Conservation (phyloP, 37 sponge, comb jelly and placozoan species). For the Mnemiopsis leidyi region DNA sequence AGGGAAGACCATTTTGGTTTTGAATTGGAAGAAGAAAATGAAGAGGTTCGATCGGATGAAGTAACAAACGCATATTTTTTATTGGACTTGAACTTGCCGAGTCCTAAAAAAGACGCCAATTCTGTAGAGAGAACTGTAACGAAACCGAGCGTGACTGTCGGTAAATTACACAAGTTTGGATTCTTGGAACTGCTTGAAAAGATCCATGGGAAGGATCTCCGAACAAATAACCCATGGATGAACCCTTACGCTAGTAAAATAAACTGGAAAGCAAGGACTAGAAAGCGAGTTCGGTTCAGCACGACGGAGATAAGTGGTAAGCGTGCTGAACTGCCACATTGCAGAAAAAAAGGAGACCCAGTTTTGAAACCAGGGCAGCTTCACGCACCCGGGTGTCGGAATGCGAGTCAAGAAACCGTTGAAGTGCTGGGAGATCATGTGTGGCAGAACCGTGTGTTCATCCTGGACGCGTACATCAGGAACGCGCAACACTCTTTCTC, state of each 20-base stretch:
- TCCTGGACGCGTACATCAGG: not conserved
- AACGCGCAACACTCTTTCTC: not conserved
- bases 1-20: not conserved
- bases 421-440: constrained; percentile 6
- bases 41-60: not conserved
- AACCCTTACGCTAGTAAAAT: not conserved
- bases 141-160: not conserved
- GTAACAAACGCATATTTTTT: constrained; percentile 15
- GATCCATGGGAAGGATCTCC: not conserved
- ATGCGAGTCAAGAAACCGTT: constrained; percentile 6
- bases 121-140: not conserved
- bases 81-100: not conserved
- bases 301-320: not conserved
- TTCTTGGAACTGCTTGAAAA: constrained; percentile 7
- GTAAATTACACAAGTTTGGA: not conserved
- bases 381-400: not conserved
- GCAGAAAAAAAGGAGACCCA: not conserved
- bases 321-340: not conserved
- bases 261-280: not conserved
- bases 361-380: not conserved
- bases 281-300: not conserved
- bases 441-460: constrained; percentile 45
- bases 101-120: not conserved
- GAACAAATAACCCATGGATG: constrained; percentile 13
- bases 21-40: not conserved